These are phyloP conservation scores for Raja brachyura DNA, from an alignment of 2,113 vertebrate genomes.

Conservation along the genomic window DNA sequence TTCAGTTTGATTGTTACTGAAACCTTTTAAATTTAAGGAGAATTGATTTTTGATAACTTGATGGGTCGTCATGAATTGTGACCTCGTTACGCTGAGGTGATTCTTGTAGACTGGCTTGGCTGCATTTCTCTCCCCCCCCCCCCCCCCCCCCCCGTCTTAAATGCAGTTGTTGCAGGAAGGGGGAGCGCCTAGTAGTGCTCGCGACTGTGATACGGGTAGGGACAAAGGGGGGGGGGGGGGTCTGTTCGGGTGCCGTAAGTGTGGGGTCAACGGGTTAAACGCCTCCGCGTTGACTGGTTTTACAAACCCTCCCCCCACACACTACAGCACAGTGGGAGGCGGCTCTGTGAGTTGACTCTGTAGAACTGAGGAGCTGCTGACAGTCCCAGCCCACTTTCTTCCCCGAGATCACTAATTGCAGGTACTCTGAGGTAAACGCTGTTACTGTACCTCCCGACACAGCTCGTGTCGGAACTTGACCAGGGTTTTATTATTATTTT, in stretches of 20 bases:
- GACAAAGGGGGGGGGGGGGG: background rate
- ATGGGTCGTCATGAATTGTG: background rate
- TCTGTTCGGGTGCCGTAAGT: background rate
- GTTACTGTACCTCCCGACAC: background rate
- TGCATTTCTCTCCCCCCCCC: background rate
- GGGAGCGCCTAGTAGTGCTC: background rate
- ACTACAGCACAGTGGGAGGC: background rate
- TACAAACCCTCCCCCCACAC: no score
- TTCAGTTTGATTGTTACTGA: slow-evolving; percentile 18
- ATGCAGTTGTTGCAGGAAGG: background rate
- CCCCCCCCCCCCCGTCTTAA: no score
- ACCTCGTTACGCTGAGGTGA: background rate
- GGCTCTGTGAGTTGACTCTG: background rate
- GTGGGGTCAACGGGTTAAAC: background rate
- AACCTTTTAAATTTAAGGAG: background rate
- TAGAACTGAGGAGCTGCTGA: background rate
- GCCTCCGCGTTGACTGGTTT: background rate
- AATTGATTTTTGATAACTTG: background rate
- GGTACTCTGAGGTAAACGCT: no score
- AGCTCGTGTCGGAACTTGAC: background rate
- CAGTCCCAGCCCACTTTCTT: background rate
- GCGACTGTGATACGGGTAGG: background rate
- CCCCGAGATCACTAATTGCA: background rate
- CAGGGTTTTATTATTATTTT: background rate
- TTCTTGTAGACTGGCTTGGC: background rate